Evolutionary conservation across 2,113 vertebrate genomes (phyloP).

Genomic region (Hemichromis elongatus): DNA sequence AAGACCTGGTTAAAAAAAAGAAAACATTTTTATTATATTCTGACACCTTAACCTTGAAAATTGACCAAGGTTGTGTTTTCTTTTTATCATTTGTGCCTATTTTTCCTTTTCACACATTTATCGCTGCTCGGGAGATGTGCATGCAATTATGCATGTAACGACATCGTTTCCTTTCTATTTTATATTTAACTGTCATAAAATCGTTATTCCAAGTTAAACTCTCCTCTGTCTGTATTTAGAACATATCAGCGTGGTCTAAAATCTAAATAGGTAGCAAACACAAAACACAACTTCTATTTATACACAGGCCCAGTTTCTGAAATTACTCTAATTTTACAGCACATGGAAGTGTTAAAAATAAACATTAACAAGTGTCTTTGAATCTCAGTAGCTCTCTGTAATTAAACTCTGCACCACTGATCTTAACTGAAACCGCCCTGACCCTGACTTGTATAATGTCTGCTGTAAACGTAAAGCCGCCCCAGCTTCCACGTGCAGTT

Average conservation of each 20-base stretch:
- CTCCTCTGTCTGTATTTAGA: not conserved
- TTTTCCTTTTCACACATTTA: not conserved
- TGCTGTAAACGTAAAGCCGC: not conserved
- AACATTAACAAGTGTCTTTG: constrained; percentile 26
- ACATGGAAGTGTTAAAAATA: constrained; percentile 42
- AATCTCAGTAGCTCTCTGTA: constrained; percentile 20
- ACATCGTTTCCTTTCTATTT: not conserved
- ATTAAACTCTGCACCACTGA: constrained; percentile 30
- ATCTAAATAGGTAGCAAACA: not conserved
- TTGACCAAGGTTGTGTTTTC: not conserved
- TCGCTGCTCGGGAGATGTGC: not conserved
- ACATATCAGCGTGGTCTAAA: not conserved
- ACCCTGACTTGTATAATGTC: not conserved
- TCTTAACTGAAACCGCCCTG: constrained; percentile 8
- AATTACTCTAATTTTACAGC: constrained; percentile 27
- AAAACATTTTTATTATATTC: not conserved
- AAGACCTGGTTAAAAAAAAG: too few relatives aligned
- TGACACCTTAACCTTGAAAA: not conserved
- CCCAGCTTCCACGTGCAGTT: not conserved
- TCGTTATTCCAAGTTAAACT: not conserved
- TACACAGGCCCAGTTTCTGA: not conserved
- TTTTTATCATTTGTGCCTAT: not conserved
- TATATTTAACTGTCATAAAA: constrained; percentile 36
- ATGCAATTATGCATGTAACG: not conserved
- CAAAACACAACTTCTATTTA: not conserved